These are phyloP conservation scores for Lutraria lutraria DNA, from an alignment of 2,888 invertebrate species.

Conservation along the genomic window DNA sequence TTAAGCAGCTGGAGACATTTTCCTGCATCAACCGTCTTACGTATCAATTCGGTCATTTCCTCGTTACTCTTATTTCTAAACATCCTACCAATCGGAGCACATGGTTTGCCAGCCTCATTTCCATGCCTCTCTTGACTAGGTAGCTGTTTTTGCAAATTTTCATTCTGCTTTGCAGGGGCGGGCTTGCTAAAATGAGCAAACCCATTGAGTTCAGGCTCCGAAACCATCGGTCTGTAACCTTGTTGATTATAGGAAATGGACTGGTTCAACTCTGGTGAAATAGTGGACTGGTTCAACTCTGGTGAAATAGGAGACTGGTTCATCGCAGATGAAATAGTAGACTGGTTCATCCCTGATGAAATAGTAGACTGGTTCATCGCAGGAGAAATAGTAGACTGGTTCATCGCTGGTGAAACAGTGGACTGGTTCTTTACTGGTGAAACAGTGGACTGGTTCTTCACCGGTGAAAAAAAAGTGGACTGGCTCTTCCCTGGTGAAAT, in stretches of 20 bases:
- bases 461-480: background rate
- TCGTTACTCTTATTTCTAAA: background rate
- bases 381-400: background rate
- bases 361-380: background rate
- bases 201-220: background rate
- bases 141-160: background rate
- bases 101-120: background rate
- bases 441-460: background rate
- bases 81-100: background rate
- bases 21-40: slow-evolving; percentile 64
- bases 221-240: background rate
- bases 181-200: background rate
- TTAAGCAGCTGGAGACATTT: slow-evolving; percentile 64
- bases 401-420: background rate
- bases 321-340: background rate
- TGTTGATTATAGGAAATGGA: background rate
- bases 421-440: background rate
- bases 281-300: background rate
- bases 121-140: background rate
- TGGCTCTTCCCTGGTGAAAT: background rate
- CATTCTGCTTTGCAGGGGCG: background rate
- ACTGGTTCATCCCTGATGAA: background rate
- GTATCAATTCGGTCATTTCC: slow-evolving; percentile 51
- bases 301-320: background rate
- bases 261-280: background rate